Base-by-base conservation (phyloP, 2,888 invertebrate genomes). In the Yponomeuta cagnagella region DNA sequence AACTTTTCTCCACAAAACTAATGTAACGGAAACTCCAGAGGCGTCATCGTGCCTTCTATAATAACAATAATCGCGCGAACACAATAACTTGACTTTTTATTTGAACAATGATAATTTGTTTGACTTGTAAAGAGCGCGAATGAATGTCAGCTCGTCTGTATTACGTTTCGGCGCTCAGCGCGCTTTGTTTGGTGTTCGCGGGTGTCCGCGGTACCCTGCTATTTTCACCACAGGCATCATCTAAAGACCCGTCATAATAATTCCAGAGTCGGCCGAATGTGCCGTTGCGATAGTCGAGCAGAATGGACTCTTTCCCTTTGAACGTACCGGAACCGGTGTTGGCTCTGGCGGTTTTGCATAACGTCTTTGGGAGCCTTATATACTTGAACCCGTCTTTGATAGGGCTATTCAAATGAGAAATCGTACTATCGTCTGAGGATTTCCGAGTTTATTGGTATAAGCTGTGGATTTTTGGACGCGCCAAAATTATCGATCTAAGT, bases 91-190 rank as follows among this genome's bases (percentile, higher is more conserved):
- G 82, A 80, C 78, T 84, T 87, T 85, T 69, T 52, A 58, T 87
- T 88, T 83, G 81, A 82, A 86, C 83, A 87, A 88, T 88, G 87
- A 89, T 88, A 90, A 90, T 90, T 89, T 90, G 89, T 90, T 88
- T 90, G 89, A 89, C 89, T 90, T 91, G 88, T 89, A 88, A 85
- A 85, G 89, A 86, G 52, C 52, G 81, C 85, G 87, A 88, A 89
- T 88, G 79, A 85, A 77, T 78, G 76, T 73, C 74, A 75, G 83
- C 82, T 80, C 81, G 83, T 79, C 80, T 83, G 84, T 83, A 80
- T 82, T 80, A 77, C 79, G 82, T 76, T 79, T 80, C 81, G 81
- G 79, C 78, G 77, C 80, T 75, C 77, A 74, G 78, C 77, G 75
- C 77, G 76, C 81, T 85, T 91, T 91, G 91, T 91, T 81, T 83